These are phyloP conservation scores for Apocrypta bakeri DNA, from an alignment of 1,140 invertebrate species.

Conservation along the genomic window DNA sequence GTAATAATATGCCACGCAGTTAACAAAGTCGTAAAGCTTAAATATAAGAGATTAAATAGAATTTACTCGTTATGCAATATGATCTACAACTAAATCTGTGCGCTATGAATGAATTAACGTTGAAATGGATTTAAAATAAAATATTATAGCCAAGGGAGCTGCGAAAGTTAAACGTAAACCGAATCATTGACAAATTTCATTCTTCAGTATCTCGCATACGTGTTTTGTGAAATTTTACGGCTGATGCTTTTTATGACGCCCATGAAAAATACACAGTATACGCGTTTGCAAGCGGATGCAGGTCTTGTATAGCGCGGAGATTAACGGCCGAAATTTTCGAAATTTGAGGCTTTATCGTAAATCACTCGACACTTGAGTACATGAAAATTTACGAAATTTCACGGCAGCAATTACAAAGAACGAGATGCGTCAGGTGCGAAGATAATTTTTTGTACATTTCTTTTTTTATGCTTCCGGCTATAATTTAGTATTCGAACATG, in stretches of 20 bases:
- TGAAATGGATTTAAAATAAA: background rate
- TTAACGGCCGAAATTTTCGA: background rate
- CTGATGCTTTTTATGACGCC: background rate
- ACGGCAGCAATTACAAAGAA: no score
- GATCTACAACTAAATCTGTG: no score
- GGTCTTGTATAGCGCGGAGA: background rate
- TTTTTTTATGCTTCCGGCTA: background rate
- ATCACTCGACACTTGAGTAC: background rate
- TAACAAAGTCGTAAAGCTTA: no score
- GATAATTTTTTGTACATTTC: no score
- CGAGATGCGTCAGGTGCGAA: no score
- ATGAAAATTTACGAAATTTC: background rate
- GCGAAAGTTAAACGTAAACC: no score
- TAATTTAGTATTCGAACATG: background rate
- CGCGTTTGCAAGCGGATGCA: background rate
- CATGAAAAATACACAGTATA: background rate
- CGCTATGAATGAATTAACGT: no score
- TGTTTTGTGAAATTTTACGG: background rate
- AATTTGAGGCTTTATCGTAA: background rate
- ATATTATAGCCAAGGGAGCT: background rate
- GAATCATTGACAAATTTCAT: background rate
- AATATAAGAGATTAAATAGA: no score
- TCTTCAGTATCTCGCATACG: background rate
- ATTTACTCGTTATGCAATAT: no score
- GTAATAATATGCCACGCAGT: no score